Evolutionary conservation across 1,140 invertebrate species (phyloP).

Genomic region (Drosophila burlai): DNA sequence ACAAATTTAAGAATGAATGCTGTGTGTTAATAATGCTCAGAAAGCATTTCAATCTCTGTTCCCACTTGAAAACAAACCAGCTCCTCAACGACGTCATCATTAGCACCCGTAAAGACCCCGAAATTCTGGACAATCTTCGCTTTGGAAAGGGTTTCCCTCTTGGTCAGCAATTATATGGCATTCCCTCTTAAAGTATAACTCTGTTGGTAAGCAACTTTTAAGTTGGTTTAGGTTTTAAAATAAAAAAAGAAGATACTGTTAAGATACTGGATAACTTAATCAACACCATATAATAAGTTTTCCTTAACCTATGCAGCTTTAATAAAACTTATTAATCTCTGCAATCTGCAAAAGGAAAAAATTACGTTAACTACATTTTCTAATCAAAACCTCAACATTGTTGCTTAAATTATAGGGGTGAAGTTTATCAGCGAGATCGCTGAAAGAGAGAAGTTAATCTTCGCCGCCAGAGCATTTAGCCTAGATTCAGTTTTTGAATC

Average conservation of each 20-base stretch:
- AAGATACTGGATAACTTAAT: background rate
- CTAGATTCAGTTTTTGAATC: conserved; percentile 53
- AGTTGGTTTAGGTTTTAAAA: background rate
- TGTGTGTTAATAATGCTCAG: conserved; percentile 53
- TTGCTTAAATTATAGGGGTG: no score
- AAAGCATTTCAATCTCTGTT: conserved; percentile 26
- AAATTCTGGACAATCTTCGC: background rate
- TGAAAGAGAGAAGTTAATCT: conserved; percentile 50
- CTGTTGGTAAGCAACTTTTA: background rate
- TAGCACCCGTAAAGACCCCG: conserved; percentile 57
- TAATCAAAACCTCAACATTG: no score
- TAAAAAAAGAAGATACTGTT: background rate
- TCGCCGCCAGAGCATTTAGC: conserved; percentile 58
- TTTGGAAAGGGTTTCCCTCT: conserved; percentile 17
- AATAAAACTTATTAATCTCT: background rate
- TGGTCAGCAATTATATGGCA: conserved; percentile 26
- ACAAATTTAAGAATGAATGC: conserved; percentile 73
- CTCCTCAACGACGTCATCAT: conserved; percentile 73
- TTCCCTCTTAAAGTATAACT: conserved; percentile 11
- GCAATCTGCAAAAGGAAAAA: background rate
- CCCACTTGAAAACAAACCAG: conserved; percentile 47
- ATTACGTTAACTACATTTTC: no score
- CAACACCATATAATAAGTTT: no score
- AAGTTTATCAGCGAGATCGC: no score
- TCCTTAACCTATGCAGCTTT: background rate